These are phyloP conservation scores for Leguminivora glycinivorella DNA, from an alignment of 1,140 invertebrate species.

Conservation along the genomic window DNA sequence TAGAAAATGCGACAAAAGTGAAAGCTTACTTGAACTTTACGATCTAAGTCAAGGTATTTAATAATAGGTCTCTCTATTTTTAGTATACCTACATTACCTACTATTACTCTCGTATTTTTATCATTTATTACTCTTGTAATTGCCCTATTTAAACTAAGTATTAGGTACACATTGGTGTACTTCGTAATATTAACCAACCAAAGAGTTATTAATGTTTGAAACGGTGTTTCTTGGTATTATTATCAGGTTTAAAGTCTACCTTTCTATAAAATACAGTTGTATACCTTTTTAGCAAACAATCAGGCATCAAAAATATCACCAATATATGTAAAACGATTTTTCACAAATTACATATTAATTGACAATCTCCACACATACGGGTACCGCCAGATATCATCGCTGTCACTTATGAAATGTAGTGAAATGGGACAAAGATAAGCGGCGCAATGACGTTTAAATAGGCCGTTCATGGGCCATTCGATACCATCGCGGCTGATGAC, in stretches of 20 bases:
- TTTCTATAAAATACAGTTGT: too few relatives aligned
- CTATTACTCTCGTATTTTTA: neutral
- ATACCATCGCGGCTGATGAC: neutral
- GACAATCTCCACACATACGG: neutral
- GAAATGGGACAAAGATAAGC: conserved; percentile 4
- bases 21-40: neutral
- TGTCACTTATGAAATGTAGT: conserved; percentile 6
- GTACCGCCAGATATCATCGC: neutral
- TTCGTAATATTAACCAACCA: too few relatives aligned
- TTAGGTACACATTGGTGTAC: too few relatives aligned
- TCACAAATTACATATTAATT: neutral
- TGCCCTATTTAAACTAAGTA: too few relatives aligned
- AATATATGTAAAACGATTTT: neutral
- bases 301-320: neutral
- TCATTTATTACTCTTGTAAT: too few relatives aligned
- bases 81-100: neutral
- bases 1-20: neutral
- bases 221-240: too few relatives aligned
- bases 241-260: too few relatives aligned
- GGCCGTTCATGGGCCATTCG: neutral
- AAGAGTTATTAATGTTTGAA: too few relatives aligned
- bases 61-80: neutral
- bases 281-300: too few relatives aligned
- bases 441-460: neutral
- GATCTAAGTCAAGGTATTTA: neutral